Conservation (phyloP, 2,797 vertebrate genomes). For the Sebastes nivosus region DNA sequence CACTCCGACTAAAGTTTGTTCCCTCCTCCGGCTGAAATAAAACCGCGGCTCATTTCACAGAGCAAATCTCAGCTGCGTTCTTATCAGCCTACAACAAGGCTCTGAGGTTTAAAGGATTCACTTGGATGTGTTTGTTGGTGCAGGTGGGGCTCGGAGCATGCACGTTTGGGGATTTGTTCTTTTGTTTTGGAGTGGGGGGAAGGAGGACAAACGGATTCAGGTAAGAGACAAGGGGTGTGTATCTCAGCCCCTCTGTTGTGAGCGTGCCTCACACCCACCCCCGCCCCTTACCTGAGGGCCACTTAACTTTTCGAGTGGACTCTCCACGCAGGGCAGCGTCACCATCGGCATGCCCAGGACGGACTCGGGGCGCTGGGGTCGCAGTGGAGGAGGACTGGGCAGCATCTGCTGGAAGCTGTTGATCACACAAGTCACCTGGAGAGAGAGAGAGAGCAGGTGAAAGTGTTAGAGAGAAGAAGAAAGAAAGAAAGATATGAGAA, state of each 20-base stretch:
- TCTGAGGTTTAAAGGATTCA: constrained; percentile 29
- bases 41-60: constrained; percentile 26
- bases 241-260: constrained; percentile 33
- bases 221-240: constrained; percentile 58
- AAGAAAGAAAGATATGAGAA: neutral
- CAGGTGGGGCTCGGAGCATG: constrained; percentile 35
- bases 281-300: constrained; percentile 90
- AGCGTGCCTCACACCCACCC: constrained; percentile 38
- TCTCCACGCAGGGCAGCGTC: constrained; percentile 85
- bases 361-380: constrained; percentile 79
- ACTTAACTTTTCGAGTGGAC: constrained; percentile 94
- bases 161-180: constrained; percentile 14
- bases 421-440: constrained; percentile 90
- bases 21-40: constrained; percentile 25
- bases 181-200: neutral
- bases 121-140: constrained; percentile 6
- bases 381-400: constrained; percentile 51
- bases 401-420: constrained; percentile 89
- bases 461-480: neutral
- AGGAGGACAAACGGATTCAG: constrained; percentile 35
- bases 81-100: constrained; percentile 15
- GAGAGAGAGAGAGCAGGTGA: neutral
- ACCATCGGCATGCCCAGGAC: constrained; percentile 83
- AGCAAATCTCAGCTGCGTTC: constrained; percentile 19
- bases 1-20: constrained; percentile 1